These are phyloP conservation scores for Nymphalis c-album DNA, from an alignment of 2,888 invertebrate genomes.

Conservation along the genomic window DNA sequence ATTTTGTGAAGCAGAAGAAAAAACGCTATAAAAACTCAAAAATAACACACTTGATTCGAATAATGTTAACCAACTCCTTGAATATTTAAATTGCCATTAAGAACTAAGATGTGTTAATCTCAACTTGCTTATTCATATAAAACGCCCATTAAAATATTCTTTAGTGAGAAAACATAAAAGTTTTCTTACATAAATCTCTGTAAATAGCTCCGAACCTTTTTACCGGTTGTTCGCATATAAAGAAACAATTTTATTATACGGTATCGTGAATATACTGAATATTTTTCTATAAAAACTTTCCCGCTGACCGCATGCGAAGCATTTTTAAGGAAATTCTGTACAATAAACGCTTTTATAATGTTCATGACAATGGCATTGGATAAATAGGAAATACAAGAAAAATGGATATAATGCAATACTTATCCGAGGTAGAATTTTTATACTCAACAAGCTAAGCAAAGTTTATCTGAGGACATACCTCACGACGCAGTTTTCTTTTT, in stretches of 20 bases:
- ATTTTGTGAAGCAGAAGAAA: background rate
- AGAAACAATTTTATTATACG: conserved; percentile 27
- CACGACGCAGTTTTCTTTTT: no score
- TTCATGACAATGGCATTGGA: background rate
- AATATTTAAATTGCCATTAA: conserved; percentile 11
- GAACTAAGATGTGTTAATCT: conserved; percentile 10
- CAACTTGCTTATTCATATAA: conserved; percentile 12
- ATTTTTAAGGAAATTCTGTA: conserved; percentile 18
- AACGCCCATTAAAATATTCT: conserved; percentile 15
- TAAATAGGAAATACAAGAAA: background rate
- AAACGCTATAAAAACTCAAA: background rate
- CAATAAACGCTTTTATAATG: conserved; percentile 16
- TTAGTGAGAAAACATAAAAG: conserved; percentile 22
- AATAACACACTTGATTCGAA: conserved; percentile 6
- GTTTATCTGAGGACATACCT: no score
- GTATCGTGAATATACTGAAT: conserved; percentile 32
- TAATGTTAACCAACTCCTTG: conserved; percentile 5
- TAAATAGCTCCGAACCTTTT: conserved; percentile 27
- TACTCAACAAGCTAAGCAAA: background rate
- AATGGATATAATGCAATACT: background rate
- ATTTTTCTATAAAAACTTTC: conserved; percentile 36
- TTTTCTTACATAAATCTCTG: conserved; percentile 23
- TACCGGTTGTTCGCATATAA: conserved; percentile 31
- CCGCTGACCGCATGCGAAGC: conserved; percentile 31
- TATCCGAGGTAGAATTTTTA: background rate